These are phyloP conservation scores for Oophaga sylvatica DNA, from an alignment of 2,797 vertebrate species.

Conservation along the genomic window DNA sequence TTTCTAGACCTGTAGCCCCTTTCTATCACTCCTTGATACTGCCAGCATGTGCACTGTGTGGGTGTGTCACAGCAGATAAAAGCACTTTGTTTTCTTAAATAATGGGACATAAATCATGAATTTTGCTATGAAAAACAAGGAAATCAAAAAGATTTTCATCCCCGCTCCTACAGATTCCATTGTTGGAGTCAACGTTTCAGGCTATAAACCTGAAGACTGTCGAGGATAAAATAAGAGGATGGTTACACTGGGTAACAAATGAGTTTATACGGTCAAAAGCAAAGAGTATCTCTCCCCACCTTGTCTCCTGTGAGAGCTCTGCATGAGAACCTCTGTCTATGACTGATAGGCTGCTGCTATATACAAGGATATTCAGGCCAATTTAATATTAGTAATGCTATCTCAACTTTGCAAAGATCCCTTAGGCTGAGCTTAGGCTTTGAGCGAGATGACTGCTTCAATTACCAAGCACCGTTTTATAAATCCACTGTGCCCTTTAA, in stretches of 20 bases:
- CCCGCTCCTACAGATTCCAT: conserved; percentile 24
- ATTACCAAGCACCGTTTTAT: conserved; percentile 13
- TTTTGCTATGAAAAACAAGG: conserved; percentile 45
- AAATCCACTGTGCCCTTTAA: conserved; percentile 29
- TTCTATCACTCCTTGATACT: conserved; percentile 24
- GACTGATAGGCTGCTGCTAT: conserved; percentile 37
- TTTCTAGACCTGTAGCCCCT: not conserved
- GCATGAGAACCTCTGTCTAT: conserved; percentile 22
- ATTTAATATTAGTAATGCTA: conserved; percentile 50
- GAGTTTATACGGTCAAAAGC: not conserved
- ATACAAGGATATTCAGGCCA: conserved; percentile 19
- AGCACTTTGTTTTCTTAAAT: conserved; percentile 26
- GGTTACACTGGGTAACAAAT: conserved; percentile 16
- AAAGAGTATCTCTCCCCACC: conserved; percentile 23
- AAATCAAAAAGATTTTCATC: conserved; percentile 41
- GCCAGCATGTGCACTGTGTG: conserved; percentile 54
- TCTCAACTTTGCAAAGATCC: conserved; percentile 56
- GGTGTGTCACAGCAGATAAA: conserved; percentile 58
- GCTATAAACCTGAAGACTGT: conserved; percentile 22
- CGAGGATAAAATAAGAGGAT: conserved; percentile 3
- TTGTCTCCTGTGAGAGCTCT: conserved; percentile 23
- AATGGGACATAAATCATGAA: conserved; percentile 31
- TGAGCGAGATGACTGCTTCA: conserved; percentile 40
- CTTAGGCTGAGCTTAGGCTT: conserved; percentile 56
- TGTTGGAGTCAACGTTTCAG: conserved; percentile 3